Evolutionary conservation across 2,888 invertebrate species (phyloP).

Genomic region (Philereme vetulata): DNA sequence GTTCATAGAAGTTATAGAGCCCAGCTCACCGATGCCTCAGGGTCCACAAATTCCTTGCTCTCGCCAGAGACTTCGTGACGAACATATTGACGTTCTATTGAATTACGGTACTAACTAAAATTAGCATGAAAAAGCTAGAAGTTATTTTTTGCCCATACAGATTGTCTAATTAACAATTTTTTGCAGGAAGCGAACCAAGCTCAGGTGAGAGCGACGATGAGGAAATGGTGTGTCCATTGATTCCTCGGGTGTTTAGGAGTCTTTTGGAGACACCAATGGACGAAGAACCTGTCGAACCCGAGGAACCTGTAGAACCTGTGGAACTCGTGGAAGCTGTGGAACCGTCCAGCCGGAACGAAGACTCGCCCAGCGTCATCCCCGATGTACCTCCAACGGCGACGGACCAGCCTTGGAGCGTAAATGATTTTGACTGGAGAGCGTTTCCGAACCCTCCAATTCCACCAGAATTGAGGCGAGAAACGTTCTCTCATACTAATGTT

Average conservation of each 20-base stretch:
- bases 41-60: background rate
- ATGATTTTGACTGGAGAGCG: constrained; percentile 20
- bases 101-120: too few relatives aligned
- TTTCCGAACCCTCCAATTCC: constrained; percentile 25
- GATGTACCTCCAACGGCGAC: background rate
- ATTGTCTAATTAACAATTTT: background rate
- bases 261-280: constrained; percentile 7
- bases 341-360: too few relatives aligned
- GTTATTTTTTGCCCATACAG: too few relatives aligned
- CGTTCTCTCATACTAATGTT: constrained; percentile 25
- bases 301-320: background rate
- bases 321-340: too few relatives aligned
- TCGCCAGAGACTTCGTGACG: background rate
- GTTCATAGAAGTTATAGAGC: constrained; percentile 3
- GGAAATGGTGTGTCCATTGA: background rate
- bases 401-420: constrained; percentile 8
- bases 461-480: constrained; percentile 30
- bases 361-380: constrained; percentile 1
- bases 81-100: too few relatives aligned
- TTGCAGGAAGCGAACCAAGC: constrained; percentile 10
- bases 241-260: constrained; percentile 5
- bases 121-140: too few relatives aligned
- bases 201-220: constrained; percentile 7
- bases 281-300: background rate
- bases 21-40: constrained; percentile 1